Percentiles rank a stretch among this genome's conserved stretches.
Conservation (phyloP, 2,797 vertebrate genomes). For the Dromococcyx pavoninus region DNA sequence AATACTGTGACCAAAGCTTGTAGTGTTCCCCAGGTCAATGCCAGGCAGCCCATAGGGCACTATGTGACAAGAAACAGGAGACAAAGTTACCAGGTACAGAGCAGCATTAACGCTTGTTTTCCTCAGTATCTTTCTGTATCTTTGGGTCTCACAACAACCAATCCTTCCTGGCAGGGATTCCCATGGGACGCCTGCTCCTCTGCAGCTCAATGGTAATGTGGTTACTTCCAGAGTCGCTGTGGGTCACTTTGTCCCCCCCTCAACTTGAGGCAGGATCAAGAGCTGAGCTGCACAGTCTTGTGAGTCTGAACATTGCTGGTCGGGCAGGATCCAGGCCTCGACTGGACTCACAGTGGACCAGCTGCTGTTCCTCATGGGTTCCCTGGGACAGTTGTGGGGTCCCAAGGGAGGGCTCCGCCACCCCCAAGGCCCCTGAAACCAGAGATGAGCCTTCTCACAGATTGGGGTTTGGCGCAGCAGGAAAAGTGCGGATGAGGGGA, state of each 20-base stretch:
- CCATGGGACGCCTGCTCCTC: background rate
- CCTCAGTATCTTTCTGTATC: background rate
- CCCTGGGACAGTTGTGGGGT: background rate
- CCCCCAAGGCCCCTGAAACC: background rate
- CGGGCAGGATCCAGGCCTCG: background rate
- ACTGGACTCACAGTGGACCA: background rate
- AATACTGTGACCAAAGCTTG: background rate
- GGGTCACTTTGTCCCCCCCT: background rate
- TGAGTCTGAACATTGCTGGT: background rate
- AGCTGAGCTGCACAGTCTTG: background rate
- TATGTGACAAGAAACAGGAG: background rate
- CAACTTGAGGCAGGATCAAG: background rate
- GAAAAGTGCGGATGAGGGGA: accelerated
- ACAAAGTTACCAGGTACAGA: background rate
- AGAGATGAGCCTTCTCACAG: background rate
- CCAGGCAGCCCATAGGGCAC: background rate
- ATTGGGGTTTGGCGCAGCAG: background rate
- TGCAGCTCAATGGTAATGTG: background rate
- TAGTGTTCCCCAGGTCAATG: background rate
- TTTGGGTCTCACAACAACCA: background rate
- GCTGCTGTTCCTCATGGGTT: background rate
- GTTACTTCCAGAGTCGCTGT: background rate
- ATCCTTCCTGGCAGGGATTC: background rate
- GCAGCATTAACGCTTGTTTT: background rate
- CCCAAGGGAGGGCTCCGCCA: background rate